Base-by-base conservation (phyloP, 2,888 invertebrate species). In the Hirtodrosophila histrioides region DNA sequence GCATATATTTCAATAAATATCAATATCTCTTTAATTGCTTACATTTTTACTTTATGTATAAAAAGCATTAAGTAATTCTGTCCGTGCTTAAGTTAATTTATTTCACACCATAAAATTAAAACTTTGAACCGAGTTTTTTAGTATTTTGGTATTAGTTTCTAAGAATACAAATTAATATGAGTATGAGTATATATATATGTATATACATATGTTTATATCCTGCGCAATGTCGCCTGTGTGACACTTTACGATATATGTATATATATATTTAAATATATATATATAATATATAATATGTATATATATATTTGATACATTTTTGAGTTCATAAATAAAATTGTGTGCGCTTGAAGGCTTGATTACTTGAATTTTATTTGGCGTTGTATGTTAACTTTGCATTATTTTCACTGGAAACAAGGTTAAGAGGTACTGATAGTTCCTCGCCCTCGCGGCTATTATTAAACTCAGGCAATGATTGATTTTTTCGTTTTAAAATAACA, bases 331-430 rank as follows among this genome's bases (percentile, higher is more conserved):
- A 75, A 84, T 74, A 77, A 84, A 77, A 68, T 73, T 77, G 51
- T 77, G 81, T 85, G 67, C 72, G 78, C 71, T 69, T 58, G 50
- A 79, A 73, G 63, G 79, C 53, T 75, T 55, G 55, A 63, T 63
- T 65, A 65, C 64, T 76, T 73, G 63, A 76, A 66, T 72, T 78
- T 68, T 71, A 88, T 89, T 87, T 88, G 86, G 87, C 84, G 84
- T 81, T 84, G 73, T 84, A 89, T 86, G 86, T 80, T 82, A 86
- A 82, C 79, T 88, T 88, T 69, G 82, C 74, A 74, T 75, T 89
- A 71, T 78, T 89, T 73, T 89, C 87, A 89, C 87, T 88, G 84
- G 87, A 88, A 75, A 88, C 87, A 74, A 88, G 89, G 67, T 88
- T 88, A 60, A 88, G 88, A 75, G 87, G 89, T 71, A 85, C 82